Conservation (phyloP, 1,140 invertebrate species). For the Drosophila equinoxialis region DNA sequence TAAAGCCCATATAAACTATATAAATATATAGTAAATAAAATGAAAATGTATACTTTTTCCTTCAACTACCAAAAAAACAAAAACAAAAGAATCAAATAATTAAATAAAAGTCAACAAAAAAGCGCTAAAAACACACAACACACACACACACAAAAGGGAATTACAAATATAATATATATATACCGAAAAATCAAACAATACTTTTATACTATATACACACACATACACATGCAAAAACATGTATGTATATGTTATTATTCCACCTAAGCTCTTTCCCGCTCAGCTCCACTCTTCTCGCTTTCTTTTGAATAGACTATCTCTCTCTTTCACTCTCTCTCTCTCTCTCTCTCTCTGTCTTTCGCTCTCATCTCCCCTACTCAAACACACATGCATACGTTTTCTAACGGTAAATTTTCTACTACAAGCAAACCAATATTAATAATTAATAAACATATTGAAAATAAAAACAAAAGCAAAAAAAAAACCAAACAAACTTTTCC, state of each 20-base stretch:
- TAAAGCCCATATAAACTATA: conserved; percentile 30
- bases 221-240: conserved; percentile 27
- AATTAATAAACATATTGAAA: conserved; percentile 29
- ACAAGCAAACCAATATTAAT: conserved; percentile 21
- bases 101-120: conserved; percentile 33
- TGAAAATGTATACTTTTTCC: conserved; percentile 55
- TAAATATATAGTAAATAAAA: conserved; percentile 49
- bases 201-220: conserved; percentile 73
- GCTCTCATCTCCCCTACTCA: conserved; percentile 35
- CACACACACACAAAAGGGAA: conserved; percentile 17
- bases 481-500: conserved; percentile 30
- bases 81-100: conserved; percentile 46
- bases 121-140: neutral
- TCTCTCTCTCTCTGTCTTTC: conserved; percentile 51
- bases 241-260: conserved; percentile 1
- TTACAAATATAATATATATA: conserved; percentile 30
- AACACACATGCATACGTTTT: conserved; percentile 44
- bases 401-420: conserved; percentile 72
- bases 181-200: conserved; percentile 29
- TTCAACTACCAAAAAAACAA: conserved; percentile 36
- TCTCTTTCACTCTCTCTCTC: conserved; percentile 39
- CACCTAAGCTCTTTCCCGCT: conserved; percentile 31
- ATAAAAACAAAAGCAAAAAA: conserved; percentile 33
- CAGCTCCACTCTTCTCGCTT: conserved; percentile 19
- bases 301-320: conserved; percentile 1